Evolutionary conservation across 2,113 vertebrate species (phyloP).

Genomic region (Marmota monax): DNA sequence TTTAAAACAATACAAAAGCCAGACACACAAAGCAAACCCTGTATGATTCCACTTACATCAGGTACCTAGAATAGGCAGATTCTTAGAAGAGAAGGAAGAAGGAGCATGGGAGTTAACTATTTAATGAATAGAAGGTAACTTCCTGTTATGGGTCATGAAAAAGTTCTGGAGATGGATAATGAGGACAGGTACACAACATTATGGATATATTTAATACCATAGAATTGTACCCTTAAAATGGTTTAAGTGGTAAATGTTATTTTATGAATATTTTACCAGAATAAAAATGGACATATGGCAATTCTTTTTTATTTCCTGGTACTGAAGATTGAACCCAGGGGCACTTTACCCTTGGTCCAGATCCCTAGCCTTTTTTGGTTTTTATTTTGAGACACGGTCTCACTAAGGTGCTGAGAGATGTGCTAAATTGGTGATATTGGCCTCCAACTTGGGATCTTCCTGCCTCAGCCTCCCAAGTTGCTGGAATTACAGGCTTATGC

Average conservation of each 20-base stretch:
- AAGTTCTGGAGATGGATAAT: background rate
- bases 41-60: background rate
- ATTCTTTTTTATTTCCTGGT: background rate
- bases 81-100: background rate
- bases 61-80: background rate
- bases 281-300: background rate
- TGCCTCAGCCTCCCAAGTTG: too few species aligned
- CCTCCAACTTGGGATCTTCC: too few species aligned
- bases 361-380: too few species aligned
- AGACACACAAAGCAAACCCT: background rate
- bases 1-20: background rate
- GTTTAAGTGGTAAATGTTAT: background rate
- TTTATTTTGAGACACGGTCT: too few species aligned
- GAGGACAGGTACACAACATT: background rate
- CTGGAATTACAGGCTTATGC: too few species aligned
- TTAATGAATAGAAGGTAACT: background rate
- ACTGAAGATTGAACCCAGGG: too few species aligned
- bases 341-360: too few species aligned
- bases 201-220: background rate
- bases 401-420: too few species aligned
- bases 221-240: background rate
- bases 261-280: background rate
- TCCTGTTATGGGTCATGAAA: background rate
- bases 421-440: too few species aligned
- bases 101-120: background rate